Evolutionary conservation across 2,797 vertebrate genomes (phyloP), one percentile per base, ranked within the genome.

Genomic region (Sphenopsis melanotis): DNA sequence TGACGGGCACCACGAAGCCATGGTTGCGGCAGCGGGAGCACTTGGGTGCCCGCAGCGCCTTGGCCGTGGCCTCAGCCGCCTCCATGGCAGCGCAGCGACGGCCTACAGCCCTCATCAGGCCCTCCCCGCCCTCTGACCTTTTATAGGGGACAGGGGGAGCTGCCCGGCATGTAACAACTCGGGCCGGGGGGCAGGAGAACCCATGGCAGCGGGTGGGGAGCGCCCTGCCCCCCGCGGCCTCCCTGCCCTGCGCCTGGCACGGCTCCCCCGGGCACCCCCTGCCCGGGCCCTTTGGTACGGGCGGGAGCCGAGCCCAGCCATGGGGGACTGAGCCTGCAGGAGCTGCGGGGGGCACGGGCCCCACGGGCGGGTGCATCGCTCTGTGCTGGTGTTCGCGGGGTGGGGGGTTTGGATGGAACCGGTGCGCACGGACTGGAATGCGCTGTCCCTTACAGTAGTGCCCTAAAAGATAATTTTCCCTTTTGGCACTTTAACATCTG

Each of bases 21-120:
- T 98, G 97, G 91, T 98, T 98, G 22, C 97, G 94, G 84, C 97
- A 98, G 79, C 97, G 97, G 30, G 97, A 97, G 68, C 97, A 98
- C 81, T 97, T 98, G 3, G 97, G 97, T 4, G 96, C 95, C 29
- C 97, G 89, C 60, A 92, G 57, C 0, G 72, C 68, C 46, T 95
- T 90, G 2, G 76, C 92, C 3, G 26, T 5, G 3, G 75, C 71
- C 27, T 92, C 80, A 46, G 95, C 72, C 0, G 55, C 83, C 42
- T 92, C 90, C 96, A 96, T 96, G 1, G 5, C n/a, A 6, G 9
- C 39, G 2, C 34, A 6, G 12, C 8, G 13, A 16, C 10, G 3
- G 3, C 19, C 12, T 12, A 1, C 2, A 19, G 6, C 8, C 15
- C 52, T 12, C 2, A 13, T 4, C 20, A 1, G 6, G 24, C 5